phyloP scores from a whole-genome alignment of 2,113 vertebrate genomes.

The Eira barbara region DNA sequence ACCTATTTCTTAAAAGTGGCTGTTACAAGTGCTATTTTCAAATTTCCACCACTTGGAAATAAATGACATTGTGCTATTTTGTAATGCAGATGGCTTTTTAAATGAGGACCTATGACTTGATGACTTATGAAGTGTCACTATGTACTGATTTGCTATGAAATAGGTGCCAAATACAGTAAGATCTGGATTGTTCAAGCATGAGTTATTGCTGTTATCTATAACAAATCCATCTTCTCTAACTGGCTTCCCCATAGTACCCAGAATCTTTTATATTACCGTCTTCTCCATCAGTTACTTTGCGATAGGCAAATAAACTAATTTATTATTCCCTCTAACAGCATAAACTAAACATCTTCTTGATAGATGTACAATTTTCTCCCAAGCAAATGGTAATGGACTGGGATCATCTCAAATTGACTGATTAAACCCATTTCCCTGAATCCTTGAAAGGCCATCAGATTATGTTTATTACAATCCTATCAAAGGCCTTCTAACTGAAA shows the following conservation, averaged over 20 bases:
- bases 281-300: not conserved
- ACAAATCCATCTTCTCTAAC: not conserved
- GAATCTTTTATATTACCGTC: not conserved
- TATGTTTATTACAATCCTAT: not conserved
- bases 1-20: constrained; percentile 39
- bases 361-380: not conserved
- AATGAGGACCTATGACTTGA: not conserved
- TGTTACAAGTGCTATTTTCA: not conserved
- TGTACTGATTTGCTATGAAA: not conserved
- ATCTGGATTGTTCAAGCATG: not conserved
- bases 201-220: not conserved
- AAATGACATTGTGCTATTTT: not conserved
- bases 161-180: not conserved
- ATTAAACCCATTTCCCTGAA: not conserved
- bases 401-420: not conserved
- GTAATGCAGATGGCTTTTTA: not conserved
- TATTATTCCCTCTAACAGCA: not conserved
- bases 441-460: not conserved
- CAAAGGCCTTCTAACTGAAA: not conserved
- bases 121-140: not conserved
- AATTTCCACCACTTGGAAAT: not conserved
- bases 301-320: constrained; percentile 18
- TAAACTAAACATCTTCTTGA: constrained; percentile 3
- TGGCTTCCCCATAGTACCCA: not conserved
- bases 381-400: not conserved